Evolutionary conservation across 2,888 invertebrate genomes (phyloP).

Genomic region (Aricia artaxerxes): DNA sequence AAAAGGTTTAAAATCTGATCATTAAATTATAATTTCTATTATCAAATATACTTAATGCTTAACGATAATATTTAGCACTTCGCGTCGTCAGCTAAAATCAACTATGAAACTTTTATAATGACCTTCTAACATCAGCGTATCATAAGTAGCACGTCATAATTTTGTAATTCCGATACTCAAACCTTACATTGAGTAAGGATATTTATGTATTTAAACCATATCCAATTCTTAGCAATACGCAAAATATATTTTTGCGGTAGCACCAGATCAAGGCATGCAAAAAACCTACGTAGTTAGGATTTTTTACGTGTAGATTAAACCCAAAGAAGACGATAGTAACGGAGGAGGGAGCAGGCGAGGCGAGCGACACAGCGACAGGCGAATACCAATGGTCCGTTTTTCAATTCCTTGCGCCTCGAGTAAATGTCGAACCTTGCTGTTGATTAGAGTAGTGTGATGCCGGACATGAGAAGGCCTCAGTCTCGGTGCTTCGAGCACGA

Average conservation of each 20-base stretch:
- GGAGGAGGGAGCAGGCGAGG: conserved; percentile 18
- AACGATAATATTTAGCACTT: neutral
- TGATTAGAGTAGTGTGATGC: conserved; percentile 78
- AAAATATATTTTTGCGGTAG: neutral
- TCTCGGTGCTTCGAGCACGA: conserved; percentile 71
- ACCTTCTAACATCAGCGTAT: neutral
- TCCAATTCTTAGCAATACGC: neutral
- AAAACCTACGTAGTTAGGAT: conserved; percentile 8
- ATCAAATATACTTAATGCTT: neutral
- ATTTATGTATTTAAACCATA: neutral
- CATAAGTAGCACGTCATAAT: neutral
- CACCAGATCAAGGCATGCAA: neutral
- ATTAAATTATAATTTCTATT: neutral
- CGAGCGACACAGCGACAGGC: conserved; percentile 38
- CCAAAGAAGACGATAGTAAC: conserved; percentile 37
- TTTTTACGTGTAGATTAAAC: conserved; percentile 32
- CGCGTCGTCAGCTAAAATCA: neutral
- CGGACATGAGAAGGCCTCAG: conserved; percentile 69
- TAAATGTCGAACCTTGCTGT: conserved; percentile 75
- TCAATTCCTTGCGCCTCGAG: conserved; percentile 73
- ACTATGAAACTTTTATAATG: neutral
- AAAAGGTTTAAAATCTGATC: neutral
- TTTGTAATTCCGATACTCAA: neutral
- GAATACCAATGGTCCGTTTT: conserved; percentile 58
- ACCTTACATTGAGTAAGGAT: conserved; percentile 7